Conservation (phyloP, 1,140 invertebrate genomes). For the Heliconius eleuchia region DNA sequence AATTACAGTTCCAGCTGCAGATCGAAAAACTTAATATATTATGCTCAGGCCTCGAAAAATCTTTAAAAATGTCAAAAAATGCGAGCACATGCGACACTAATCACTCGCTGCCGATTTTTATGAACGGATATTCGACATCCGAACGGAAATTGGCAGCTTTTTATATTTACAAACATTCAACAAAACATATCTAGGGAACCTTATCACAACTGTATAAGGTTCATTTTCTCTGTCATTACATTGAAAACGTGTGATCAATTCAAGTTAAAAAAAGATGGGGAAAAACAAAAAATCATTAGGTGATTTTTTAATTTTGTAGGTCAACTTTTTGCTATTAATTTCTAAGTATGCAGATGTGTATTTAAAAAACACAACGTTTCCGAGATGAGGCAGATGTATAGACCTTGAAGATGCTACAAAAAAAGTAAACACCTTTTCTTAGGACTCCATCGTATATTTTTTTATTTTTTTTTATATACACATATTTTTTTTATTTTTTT, state of each 20-base stretch:
- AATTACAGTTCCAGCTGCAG: conserved; percentile 53
- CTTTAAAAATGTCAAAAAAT: conserved; percentile 67
- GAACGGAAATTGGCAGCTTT: conserved; percentile 78
- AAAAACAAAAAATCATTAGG: conserved; percentile 50
- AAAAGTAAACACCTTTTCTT: conserved; percentile 66
- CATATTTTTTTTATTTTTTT: background rate
- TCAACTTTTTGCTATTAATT: conserved; percentile 78
- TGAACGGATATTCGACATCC: conserved; percentile 71
- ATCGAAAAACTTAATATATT: conserved; percentile 66
- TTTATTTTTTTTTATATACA: background rate
- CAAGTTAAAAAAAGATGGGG: conserved; percentile 37
- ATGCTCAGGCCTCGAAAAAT: conserved; percentile 44
- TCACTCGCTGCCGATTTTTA: conserved; percentile 73
- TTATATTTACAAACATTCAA: conserved; percentile 48
- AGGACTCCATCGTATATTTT: conserved; percentile 45
- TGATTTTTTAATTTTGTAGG: conserved; percentile 73
- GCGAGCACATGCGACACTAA: conserved; percentile 68
- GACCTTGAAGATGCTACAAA: conserved; percentile 73
- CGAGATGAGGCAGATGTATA: conserved; percentile 69
- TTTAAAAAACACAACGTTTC: conserved; percentile 64
- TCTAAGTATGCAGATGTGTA: conserved; percentile 74
- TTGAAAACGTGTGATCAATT: background rate
- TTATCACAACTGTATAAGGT: conserved; percentile 24
- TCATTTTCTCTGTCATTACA: background rate
- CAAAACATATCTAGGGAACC: background rate